Percentiles rank a stretch among this genome's conserved stretches.
Conservation (phyloP, 2,113 vertebrate species). For the Philantomba maxwellii region DNA sequence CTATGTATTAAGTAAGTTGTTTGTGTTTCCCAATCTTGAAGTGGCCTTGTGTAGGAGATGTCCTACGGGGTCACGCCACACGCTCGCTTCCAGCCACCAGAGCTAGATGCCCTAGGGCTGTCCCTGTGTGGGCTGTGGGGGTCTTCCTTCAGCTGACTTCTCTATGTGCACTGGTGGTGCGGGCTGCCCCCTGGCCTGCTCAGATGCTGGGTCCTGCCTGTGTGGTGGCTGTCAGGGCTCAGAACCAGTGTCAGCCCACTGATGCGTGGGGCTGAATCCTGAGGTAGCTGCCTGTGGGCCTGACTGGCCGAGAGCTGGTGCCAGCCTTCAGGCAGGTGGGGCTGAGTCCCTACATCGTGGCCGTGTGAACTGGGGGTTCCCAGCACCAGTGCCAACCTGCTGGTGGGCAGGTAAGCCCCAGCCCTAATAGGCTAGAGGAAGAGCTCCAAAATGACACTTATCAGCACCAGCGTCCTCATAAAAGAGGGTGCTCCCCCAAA, state of each 20-base stretch:
- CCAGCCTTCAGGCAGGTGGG: background rate
- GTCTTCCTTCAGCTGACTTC: too few species aligned
- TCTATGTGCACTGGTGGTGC: fast-evolving
- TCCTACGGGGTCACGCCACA: background rate
- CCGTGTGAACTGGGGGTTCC: background rate
- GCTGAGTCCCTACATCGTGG: background rate
- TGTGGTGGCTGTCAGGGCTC: background rate
- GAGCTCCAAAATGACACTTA: background rate
- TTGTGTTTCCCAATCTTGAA: background rate
- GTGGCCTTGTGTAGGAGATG: background rate
- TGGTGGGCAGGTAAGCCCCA: background rate
- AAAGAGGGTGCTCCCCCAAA: background rate
- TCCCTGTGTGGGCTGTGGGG: background rate
- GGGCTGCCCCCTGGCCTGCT: background rate
- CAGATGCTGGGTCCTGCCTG: background rate
- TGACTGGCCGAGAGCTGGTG: background rate
- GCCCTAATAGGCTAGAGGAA: background rate
- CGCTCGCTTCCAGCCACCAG: background rate
- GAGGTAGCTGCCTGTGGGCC: background rate
- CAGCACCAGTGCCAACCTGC: background rate
- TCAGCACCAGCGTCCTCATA: background rate
- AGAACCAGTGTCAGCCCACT: background rate
- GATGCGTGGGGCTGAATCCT: background rate
- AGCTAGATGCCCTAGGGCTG: background rate
- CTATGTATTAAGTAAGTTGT: background rate